Evolutionary conservation across 1,140 invertebrate species (phyloP).

Genomic region (Lepidotrigona ventralis): DNA sequence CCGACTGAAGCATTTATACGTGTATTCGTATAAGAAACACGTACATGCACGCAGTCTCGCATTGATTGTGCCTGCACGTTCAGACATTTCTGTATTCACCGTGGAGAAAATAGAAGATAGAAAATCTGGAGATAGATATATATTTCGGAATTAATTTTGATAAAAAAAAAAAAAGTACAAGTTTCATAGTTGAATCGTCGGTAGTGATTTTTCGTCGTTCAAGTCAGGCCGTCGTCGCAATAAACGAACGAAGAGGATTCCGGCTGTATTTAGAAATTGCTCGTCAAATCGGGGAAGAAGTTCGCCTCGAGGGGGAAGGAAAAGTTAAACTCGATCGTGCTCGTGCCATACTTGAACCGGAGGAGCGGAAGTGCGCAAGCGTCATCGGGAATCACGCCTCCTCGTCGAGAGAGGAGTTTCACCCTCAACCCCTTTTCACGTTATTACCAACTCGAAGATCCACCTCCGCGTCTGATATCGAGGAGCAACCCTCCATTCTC

Average conservation of each 20-base stretch:
- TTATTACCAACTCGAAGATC: conserved; percentile 65
- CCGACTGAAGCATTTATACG: neutral
- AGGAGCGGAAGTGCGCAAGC: conserved; percentile 67
- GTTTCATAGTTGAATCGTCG: too few species aligned
- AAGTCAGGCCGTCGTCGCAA: neutral
- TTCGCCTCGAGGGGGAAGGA: neutral
- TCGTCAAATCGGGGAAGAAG: neutral
- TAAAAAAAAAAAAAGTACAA: too few species aligned
- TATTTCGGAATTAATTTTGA: too few species aligned
- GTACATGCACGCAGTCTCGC: neutral
- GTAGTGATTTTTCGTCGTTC: neutral
- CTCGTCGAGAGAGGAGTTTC: conserved; percentile 49
- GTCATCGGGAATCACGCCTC: conserved; percentile 72
- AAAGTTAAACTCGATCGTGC: neutral
- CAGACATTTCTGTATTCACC: neutral
- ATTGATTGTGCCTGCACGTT: neutral
- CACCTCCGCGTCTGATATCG: conserved; percentile 65
- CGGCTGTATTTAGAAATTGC: neutral
- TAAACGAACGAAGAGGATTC: neutral
- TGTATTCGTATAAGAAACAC: neutral
- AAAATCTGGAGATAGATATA: too few species aligned
- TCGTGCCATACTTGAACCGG: neutral
- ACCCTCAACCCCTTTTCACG: conserved; percentile 64
- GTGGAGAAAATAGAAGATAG: too few species aligned
- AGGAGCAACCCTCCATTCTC: conserved; percentile 68